These are phyloP conservation scores for Trachelus stipa DNA, from an alignment of 2,888 invertebrate genomes.

Conservation along the genomic window DNA sequence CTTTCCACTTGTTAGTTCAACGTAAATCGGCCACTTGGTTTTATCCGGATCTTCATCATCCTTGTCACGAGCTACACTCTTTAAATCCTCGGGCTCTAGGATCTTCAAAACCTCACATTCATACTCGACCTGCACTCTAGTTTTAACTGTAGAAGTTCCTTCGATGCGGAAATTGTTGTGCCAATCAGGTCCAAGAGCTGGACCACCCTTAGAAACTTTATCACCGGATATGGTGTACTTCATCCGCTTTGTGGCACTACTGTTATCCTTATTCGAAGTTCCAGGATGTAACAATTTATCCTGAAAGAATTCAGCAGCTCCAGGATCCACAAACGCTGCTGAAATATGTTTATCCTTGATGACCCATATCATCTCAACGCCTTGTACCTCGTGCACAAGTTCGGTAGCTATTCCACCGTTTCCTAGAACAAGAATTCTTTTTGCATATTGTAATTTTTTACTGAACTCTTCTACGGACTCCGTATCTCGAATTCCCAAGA, in stretches of 20 bases:
- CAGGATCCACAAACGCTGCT: conserved; percentile 94
- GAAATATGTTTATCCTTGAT: conserved; percentile 93
- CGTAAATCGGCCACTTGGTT: conserved; percentile 76
- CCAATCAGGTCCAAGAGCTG: conserved; percentile 98
- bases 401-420: conserved; percentile 99
- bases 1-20: conserved; percentile 79
- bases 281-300: conserved; percentile 56
- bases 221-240: conserved; percentile 74
- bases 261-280: conserved; percentile 40
- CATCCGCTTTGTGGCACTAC: conserved; percentile 72
- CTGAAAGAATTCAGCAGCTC: conserved; percentile 94
- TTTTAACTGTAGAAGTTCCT: conserved; percentile 67
- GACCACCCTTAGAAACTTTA: conserved; percentile 73
- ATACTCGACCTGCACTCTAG: conserved; percentile 67
- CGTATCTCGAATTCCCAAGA: conserved; percentile 93
- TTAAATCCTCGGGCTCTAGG: conserved; percentile 71
- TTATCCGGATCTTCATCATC: conserved; percentile 54
- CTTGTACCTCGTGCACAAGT: conserved; percentile 87
- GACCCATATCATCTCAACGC: conserved; percentile 91
- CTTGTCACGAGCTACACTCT: conserved; percentile 62
- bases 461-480: conserved; percentile 89
- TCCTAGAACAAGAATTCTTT: conserved; percentile 86
- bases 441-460: conserved; percentile 75
- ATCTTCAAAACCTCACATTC: conserved; percentile 70
- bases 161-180: conserved; percentile 76